Evolutionary conservation across 2,888 invertebrate species (phyloP), one percentile per base, ranked within the genome.

Genomic region (Thecocarcelia acutangulata): DNA sequence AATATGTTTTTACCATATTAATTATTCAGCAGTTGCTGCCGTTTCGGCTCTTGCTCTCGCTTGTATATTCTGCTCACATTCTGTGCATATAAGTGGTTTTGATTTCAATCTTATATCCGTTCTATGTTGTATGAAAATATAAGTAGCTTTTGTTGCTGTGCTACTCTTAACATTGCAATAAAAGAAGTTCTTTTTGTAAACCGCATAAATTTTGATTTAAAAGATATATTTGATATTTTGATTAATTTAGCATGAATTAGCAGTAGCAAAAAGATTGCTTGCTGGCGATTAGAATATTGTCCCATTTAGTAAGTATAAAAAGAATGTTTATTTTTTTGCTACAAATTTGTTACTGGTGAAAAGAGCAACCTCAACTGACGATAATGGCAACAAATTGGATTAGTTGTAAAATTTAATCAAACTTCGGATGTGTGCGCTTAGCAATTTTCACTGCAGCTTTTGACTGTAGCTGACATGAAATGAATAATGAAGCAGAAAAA

Each of bases 21-120:
- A 61, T 69, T 69, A 69, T 69, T 54, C 37, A 46, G 54, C 50
- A 21, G 54, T 63, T 76, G 61, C 19, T 50, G 48, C 46, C 64
- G 40, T 24, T 19, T n/a, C n/a, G n/a, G 19, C 33, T 37, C 59
- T 44, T 44, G 40, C 12, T 44, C 12, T 48, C 46, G 8, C 5
- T 24, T 28, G 17, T 11, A 12, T 11, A 4, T 44, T 9, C 3
- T 11, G 4, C 40, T 11, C 63, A 17, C 12, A 15, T 42, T 61
- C n/a, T 42, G 19, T 70, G 50, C 74, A 74, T 73, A 52, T 56
- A 76, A 76, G 72, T 81, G 66, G 61, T 68, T 81, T 73, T 81
- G 76, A 81, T 81, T 73, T 63, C 54, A 68, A 81, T 81, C 81
- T 81, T 56, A 63, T 77, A 73, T 81, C 81, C 81, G 81, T 81